Percentiles rank a stretch among this genome's conserved stretches.
phyloP scores from a whole-genome alignment of 1,140 invertebrate species.

The Anastrepha obliqua region DNA sequence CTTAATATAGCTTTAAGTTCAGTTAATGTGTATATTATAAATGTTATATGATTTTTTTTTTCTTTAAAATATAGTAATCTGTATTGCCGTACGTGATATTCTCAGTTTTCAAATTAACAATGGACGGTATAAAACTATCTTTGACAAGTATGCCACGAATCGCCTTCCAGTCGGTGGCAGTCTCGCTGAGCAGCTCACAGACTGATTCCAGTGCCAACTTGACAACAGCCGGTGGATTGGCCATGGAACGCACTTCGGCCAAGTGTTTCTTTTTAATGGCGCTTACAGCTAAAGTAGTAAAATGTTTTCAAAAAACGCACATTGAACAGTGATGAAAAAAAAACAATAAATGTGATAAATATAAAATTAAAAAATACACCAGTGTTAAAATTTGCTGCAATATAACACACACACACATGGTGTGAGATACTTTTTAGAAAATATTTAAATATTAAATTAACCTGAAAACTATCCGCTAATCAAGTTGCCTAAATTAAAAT shows the following conservation, averaged over 20 bases:
- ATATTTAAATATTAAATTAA: background rate
- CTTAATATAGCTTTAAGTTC: background rate
- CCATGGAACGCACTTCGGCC: constrained; percentile 95
- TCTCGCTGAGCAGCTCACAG: constrained; percentile 91
- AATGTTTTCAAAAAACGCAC: constrained; percentile 16
- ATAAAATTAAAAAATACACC: background rate
- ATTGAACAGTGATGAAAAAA: constrained; percentile 51
- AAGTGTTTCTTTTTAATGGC: constrained; percentile 97
- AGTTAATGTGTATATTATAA: background rate
- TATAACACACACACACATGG: background rate
- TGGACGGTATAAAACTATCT: constrained; percentile 98
- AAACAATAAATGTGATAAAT: constrained; percentile 28
- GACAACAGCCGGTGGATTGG: constrained; percentile 93
- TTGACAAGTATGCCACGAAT: constrained; percentile 95
- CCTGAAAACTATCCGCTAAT: background rate
- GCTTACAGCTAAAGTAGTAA: constrained; percentile 86
- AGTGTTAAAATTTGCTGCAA: background rate
- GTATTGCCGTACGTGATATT: constrained; percentile 87
- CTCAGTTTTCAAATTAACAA: constrained; percentile 98
- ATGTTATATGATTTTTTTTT: too few species aligned
- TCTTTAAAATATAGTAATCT: background rate
- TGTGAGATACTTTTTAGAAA: background rate
- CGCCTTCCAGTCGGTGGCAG: constrained; percentile 93
- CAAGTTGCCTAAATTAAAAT: constrained; percentile 56
- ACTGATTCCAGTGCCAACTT: constrained; percentile 97